phyloP scores from a whole-genome alignment of 2,113 vertebrate species.

The Willisornis vidua region DNA sequence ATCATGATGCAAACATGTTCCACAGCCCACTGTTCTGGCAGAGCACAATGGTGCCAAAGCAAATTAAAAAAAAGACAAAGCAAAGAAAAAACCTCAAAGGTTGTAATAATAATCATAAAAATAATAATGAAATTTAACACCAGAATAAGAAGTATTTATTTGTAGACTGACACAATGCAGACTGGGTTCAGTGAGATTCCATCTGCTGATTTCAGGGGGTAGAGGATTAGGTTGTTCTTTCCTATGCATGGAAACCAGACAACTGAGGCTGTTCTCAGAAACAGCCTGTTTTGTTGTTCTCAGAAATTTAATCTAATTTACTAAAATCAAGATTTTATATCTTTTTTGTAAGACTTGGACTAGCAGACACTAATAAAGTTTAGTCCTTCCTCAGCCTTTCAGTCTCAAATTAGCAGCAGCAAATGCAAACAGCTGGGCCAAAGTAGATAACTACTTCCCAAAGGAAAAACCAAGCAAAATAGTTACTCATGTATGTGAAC shows the following conservation, averaged over 20 bases:
- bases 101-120: background rate
- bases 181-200: background rate
- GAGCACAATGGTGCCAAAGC: background rate
- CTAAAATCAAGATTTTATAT: background rate
- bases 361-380: background rate
- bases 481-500: background rate
- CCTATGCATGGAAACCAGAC: background rate
- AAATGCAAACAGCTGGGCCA: background rate
- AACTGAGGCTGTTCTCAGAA: background rate
- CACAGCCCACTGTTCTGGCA: background rate
- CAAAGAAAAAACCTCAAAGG: background rate
- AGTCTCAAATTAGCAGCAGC: background rate
- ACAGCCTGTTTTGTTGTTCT: background rate
- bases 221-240: slow-evolving; percentile 20
- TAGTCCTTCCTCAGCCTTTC: background rate
- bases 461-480: background rate
- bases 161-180: background rate
- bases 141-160: background rate
- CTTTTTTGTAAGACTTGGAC: background rate
- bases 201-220: background rate
- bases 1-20: background rate
- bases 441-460: background rate
- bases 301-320: slow-evolving; percentile 20
- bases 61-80: background rate
- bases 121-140: background rate